These are phyloP conservation scores for Lepisosteus osseus DNA, from an alignment of 2,113 vertebrate species.

Conservation along the genomic window DNA sequence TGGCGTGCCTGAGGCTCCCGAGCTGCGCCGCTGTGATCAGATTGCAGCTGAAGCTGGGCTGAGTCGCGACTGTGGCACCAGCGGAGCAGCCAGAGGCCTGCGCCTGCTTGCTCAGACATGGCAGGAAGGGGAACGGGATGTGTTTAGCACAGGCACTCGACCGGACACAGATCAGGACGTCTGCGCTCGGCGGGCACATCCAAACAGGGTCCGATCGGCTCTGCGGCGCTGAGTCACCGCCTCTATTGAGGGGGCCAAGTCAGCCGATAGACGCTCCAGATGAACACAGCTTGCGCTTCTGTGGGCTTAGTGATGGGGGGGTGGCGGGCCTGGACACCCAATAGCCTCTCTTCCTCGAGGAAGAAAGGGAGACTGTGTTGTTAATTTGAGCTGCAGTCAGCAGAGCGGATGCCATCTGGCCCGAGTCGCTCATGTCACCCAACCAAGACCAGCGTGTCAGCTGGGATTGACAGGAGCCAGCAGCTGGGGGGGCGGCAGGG, in stretches of 20 bases:
- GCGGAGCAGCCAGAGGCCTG: too few relatives aligned
- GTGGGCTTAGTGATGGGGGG: background rate
- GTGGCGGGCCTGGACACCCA: conserved; percentile 22
- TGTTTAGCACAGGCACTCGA: too few relatives aligned
- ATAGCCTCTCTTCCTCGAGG: conserved; percentile 6
- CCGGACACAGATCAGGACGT: too few relatives aligned
- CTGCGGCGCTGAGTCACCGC: background rate
- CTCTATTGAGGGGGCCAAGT: background rate
- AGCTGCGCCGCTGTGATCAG: too few relatives aligned
- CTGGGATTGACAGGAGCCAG: conserved; percentile 60
- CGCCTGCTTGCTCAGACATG: too few relatives aligned
- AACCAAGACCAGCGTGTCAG: conserved; percentile 20
- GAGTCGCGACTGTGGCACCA: too few relatives aligned
- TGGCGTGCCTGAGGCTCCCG: too few relatives aligned
- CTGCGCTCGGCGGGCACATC: background rate
- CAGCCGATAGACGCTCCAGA: background rate
- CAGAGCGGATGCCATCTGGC: conserved; percentile 40
- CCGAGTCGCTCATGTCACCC: conserved; percentile 37
- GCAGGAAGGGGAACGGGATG: too few relatives aligned
- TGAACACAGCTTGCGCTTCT: too few relatives aligned
- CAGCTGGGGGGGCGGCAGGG: conserved; percentile 57
- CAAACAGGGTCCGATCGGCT: background rate
- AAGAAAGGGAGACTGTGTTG: fast-evolving
- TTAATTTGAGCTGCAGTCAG: conserved; percentile 41
- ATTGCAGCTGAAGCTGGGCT: too few relatives aligned